Evolutionary conservation across 1,140 invertebrate species (phyloP).

Genomic region (Aphelenchoides besseyi): DNA sequence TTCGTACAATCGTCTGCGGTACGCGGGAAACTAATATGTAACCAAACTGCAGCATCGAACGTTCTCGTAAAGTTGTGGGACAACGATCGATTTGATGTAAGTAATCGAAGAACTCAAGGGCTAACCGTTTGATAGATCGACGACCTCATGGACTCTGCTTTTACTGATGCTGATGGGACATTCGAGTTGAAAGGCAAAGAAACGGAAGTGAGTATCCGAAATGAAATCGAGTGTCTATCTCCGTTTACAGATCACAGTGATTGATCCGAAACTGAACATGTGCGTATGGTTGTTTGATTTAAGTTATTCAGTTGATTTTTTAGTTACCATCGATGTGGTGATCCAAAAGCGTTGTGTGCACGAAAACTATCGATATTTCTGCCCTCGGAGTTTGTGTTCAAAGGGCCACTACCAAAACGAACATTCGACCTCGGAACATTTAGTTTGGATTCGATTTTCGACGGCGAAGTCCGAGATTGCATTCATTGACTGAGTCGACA

Average conservation of each 20-base stretch:
- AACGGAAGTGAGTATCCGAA: not conserved
- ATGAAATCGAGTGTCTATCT: not conserved
- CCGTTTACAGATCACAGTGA: not conserved
- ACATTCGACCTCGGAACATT: not conserved
- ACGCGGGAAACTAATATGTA: not conserved
- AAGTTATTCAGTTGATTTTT: not conserved
- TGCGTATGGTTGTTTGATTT: not conserved
- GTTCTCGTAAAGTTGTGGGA: not conserved
- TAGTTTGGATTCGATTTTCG: not conserved
- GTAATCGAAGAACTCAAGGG: not conserved
- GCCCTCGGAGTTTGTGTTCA: not conserved
- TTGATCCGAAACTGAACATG: conserved; percentile 15
- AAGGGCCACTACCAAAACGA: not conserved
- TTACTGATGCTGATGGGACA: not conserved
- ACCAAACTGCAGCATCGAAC: not conserved
- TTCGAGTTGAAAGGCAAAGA: conserved; percentile 5
- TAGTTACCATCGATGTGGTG: not conserved
- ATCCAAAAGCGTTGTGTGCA: not conserved
- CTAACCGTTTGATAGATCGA: not conserved
- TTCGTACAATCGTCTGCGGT: not conserved
- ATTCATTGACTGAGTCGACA: conserved; percentile 6
- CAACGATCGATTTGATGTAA: not conserved
- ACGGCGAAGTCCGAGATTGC: not conserved
- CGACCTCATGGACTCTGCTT: not conserved
- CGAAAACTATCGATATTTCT: not conserved